Conservation (phyloP, 1,140 invertebrate genomes). For the Anoplophora glabripennis region DNA sequence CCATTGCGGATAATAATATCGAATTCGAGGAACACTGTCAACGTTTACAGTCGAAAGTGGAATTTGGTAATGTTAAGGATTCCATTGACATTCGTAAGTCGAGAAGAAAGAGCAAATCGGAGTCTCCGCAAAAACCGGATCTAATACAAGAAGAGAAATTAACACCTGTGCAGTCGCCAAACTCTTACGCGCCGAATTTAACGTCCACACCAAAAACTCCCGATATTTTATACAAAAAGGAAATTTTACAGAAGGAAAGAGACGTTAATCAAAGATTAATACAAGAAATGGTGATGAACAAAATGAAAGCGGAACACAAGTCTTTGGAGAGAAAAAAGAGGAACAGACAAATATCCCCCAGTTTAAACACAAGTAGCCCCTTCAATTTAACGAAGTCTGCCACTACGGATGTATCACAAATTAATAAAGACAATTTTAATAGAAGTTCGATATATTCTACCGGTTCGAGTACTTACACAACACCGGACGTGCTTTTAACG, state of each 20-base stretch:
- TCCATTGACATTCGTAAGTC: constrained; percentile 69
- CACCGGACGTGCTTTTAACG: constrained; percentile 41
- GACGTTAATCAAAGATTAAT: constrained; percentile 46
- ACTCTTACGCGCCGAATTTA: constrained; percentile 26
- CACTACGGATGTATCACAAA: constrained; percentile 34
- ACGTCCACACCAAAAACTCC: constrained; percentile 26
- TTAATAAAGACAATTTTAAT: constrained; percentile 25
- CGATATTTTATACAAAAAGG: constrained; percentile 40
- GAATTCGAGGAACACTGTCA: constrained; percentile 67
- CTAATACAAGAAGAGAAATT: constrained; percentile 52
- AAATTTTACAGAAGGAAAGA: constrained; percentile 44
- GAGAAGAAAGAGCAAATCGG: constrained; percentile 53
- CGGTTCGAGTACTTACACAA: constrained; percentile 25
- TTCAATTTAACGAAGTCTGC: constrained; percentile 40
- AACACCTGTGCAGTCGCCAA: constrained; percentile 24
- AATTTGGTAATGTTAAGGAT: constrained; percentile 69
- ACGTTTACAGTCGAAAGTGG: constrained; percentile 64
- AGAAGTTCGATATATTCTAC: constrained; percentile 12
- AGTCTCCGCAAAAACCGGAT: constrained; percentile 44
- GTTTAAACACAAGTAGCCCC: constrained; percentile 30
- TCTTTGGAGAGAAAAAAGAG: constrained; percentile 43
- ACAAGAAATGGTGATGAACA: constrained; percentile 77
- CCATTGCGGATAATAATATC: constrained; percentile 39
- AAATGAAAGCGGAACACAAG: constrained; percentile 67
- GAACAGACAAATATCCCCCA: constrained; percentile 22